Conservation (phyloP, 1,140 invertebrate genomes). For the Choristoneura fumiferana region DNA sequence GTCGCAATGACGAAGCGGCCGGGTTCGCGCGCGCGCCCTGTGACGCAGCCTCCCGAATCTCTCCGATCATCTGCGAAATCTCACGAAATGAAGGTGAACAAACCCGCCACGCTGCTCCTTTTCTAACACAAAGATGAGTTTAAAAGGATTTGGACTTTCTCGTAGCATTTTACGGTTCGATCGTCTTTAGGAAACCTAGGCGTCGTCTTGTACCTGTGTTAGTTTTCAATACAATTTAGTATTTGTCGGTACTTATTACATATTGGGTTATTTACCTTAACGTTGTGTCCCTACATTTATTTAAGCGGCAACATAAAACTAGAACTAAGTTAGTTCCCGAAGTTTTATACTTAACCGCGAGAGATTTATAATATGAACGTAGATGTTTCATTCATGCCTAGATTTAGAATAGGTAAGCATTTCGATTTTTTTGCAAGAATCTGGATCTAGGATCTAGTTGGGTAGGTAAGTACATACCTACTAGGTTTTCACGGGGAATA, state of each 20-base stretch:
- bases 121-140: conserved; percentile 70
- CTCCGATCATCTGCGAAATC: conserved; percentile 52
- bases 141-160: conserved; percentile 75
- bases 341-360: too few species aligned
- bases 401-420: too few species aligned
- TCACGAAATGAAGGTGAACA: conserved; percentile 68
- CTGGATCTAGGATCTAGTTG: too few species aligned
- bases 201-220: conserved; percentile 22
- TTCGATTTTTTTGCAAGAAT: too few species aligned
- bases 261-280: too few species aligned
- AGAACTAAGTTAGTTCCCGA: too few species aligned
- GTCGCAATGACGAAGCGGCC: conserved; percentile 75
- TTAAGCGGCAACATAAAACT: too few species aligned
- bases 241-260: background rate
- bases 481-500: too few species aligned
- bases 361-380: too few species aligned
- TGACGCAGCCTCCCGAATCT: conserved; percentile 63
- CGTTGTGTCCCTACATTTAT: too few species aligned
- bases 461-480: too few species aligned
- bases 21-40: conserved; percentile 72
- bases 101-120: conserved; percentile 70
- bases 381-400: too few species aligned
- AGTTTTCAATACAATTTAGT: conserved; percentile 24
- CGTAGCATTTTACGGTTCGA: conserved; percentile 65
- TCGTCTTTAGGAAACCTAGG: conserved; percentile 42